Evolutionary conservation across 2,113 vertebrate species (phyloP).

Genomic region (Aramus guarauna): DNA sequence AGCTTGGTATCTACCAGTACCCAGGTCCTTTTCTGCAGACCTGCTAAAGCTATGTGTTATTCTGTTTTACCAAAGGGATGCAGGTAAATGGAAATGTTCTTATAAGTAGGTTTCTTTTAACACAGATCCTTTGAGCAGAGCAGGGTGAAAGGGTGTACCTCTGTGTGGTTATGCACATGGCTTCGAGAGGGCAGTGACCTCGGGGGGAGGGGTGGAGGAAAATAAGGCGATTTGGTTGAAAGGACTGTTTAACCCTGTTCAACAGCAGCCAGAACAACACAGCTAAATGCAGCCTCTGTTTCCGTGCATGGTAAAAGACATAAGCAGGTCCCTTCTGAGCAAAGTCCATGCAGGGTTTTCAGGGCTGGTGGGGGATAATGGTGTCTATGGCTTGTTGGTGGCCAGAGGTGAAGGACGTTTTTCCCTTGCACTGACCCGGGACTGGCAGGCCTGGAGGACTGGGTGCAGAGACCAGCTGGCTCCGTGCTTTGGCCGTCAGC

Average conservation of each 20-base stretch:
- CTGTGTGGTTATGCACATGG: background rate
- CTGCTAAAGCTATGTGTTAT: fast-evolving
- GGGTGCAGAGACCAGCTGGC: background rate
- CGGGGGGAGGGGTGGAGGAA: background rate
- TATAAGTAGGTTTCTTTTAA: background rate
- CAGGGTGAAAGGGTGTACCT: background rate
- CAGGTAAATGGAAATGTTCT: background rate
- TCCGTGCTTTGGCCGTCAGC: background rate
- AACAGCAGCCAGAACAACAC: background rate
- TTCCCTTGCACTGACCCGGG: background rate
- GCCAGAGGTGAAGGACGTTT: background rate
- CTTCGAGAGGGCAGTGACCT: background rate
- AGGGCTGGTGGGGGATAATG: background rate
- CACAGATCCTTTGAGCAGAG: background rate
- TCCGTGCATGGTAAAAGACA: background rate
- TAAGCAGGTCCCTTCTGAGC: background rate
- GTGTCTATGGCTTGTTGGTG: background rate
- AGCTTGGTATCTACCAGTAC: background rate
- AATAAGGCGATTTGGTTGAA: background rate
- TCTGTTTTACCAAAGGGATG: background rate
- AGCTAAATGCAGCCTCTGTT: background rate
- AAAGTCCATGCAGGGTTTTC: background rate
- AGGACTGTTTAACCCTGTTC: background rate
- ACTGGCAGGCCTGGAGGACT: background rate
- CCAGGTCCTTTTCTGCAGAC: background rate